Percentiles rank a stretch among this genome's conserved stretches.
Evolutionary conservation across 2,113 vertebrate species (phyloP).

Genomic region (Chaetura pelagica): DNA sequence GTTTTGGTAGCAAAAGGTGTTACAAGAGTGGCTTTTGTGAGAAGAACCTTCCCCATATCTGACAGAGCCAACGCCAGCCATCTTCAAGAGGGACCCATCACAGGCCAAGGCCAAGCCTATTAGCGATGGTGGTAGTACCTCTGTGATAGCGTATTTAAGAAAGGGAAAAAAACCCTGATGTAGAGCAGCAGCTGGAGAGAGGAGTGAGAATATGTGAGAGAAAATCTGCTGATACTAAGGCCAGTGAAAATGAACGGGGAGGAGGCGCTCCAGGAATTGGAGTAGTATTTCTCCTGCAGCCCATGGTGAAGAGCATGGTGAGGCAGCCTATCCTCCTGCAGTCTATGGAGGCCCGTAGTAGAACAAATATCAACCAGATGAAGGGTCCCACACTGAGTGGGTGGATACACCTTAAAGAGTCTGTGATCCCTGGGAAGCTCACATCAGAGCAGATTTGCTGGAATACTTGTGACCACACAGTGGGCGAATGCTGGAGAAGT

Average conservation of each 20-base stretch:
- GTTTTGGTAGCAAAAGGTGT: too few relatives aligned
- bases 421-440: neutral
- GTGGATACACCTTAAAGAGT: neutral
- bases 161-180: neutral
- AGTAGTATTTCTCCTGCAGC: neutral
- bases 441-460: neutral
- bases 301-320: neutral
- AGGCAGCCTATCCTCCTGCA: too few relatives aligned
- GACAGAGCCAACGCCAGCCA: accelerated
- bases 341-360: too few relatives aligned
- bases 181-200: neutral
- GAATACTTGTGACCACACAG: neutral
- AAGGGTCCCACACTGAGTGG: neutral
- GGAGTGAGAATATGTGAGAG: neutral
- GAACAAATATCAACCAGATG: too few relatives aligned
- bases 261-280: accelerated
- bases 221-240: accelerated
- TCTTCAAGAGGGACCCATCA: accelerated
- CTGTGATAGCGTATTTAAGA: neutral
- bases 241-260: neutral
- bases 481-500: accelerated
- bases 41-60: too few relatives aligned
- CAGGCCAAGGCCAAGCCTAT: neutral
- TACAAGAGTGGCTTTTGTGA: too few relatives aligned
- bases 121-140: accelerated